Evolutionary conservation across 2,113 vertebrate species (phyloP).

Genomic region (Oreocharis arfaki): DNA sequence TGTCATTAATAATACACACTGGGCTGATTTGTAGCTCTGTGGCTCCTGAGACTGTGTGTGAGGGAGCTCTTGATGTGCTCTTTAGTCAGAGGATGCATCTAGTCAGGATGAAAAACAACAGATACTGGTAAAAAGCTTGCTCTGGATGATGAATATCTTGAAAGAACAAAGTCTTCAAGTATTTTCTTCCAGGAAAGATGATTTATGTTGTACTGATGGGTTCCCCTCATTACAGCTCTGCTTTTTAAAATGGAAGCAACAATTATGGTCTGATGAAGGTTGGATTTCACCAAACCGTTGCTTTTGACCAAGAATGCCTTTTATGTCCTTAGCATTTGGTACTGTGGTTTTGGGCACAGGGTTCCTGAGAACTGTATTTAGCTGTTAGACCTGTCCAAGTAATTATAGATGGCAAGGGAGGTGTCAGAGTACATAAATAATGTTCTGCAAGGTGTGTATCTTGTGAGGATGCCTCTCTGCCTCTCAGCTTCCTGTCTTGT

Average conservation of each 20-base stretch:
- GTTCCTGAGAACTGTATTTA: background rate
- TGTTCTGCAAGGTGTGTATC: background rate
- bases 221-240: background rate
- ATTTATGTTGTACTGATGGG: background rate
- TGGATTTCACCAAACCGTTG: background rate
- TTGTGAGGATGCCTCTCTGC: background rate
- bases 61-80: background rate
- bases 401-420: background rate
- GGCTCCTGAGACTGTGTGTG: background rate
- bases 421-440: background rate
- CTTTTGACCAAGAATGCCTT: background rate
- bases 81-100: background rate
- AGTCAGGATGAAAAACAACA: background rate
- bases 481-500: conserved; percentile 1
- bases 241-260: background rate
- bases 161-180: background rate
- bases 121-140: background rate
- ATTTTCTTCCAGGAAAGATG: background rate
- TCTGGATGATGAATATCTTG: background rate
- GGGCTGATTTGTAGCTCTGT: background rate
- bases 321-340: background rate
- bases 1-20: background rate
- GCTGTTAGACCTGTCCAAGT: background rate
- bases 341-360: background rate
- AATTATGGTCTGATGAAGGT: background rate